phyloP scores from a whole-genome alignment of 37 sponge, comb jelly and placozoan genomes.

The Halisarca cf. caerulea region DNA sequence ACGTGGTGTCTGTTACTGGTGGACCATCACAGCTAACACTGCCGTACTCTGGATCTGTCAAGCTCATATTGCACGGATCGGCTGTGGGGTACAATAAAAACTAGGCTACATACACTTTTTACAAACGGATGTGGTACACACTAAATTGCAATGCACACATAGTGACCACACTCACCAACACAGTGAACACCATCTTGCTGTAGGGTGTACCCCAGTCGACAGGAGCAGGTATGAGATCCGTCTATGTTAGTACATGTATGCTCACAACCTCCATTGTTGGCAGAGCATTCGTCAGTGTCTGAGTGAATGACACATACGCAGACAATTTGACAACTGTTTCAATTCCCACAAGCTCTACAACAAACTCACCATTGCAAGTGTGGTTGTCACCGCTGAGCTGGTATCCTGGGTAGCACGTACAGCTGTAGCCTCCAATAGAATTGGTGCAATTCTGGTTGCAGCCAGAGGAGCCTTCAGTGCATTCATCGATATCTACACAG shows the following conservation, averaged over 20 bases:
- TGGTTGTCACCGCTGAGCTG: background rate
- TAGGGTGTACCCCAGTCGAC: background rate
- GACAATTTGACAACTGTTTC: too few species aligned
- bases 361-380: constrained; percentile 10
- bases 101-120: background rate
- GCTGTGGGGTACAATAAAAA: background rate
- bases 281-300: background rate
- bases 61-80: constrained; percentile 1
- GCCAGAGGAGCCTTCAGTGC: background rate
- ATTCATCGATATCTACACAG: constrained; percentile 18
- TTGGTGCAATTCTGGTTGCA: background rate
- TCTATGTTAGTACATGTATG: background rate
- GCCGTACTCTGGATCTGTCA: background rate
- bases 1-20: background rate
- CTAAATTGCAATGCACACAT: too few species aligned
- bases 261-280: background rate
- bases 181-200: too few species aligned
- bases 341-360: too few species aligned
- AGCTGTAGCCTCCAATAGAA: background rate
- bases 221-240: background rate
- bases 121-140: too few species aligned
- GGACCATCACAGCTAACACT: background rate
- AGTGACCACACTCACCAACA: too few species aligned
- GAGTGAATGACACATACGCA: background rate
- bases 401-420: background rate